phyloP scores from a whole-genome alignment of 2,797 vertebrate genomes.

The Apodemus agrarius region DNA sequence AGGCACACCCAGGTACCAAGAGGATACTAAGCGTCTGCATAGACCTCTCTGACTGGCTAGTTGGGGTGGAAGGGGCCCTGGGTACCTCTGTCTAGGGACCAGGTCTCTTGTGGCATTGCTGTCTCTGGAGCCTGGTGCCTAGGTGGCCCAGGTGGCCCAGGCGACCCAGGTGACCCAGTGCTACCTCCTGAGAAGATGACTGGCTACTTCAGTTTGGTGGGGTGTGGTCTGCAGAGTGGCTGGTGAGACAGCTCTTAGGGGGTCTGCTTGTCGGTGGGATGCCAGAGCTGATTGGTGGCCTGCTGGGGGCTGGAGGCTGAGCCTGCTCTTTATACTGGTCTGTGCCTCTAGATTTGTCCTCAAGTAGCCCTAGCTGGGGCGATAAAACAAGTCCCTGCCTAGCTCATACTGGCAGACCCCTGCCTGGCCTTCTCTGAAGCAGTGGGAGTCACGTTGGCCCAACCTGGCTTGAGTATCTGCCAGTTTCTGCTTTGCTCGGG shows the following conservation, averaged over 20 bases:
- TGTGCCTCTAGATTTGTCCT: background rate
- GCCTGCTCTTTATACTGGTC: background rate
- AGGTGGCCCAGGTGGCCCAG: background rate
- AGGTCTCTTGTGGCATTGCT: background rate
- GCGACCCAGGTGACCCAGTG: background rate
- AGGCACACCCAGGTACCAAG: fast-evolving
- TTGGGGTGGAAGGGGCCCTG: background rate
- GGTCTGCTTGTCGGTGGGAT: fast-evolving
- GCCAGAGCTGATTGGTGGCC: background rate
- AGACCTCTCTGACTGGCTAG: background rate
- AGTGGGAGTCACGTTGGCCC: background rate
- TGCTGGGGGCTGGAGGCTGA: background rate
- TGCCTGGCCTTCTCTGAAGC: background rate
- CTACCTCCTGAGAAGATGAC: background rate
- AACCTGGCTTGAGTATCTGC: background rate
- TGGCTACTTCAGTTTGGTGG: background rate
- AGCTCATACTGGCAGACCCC: background rate
- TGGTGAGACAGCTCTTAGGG: background rate
- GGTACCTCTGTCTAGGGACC: background rate
- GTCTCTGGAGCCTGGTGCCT: fast-evolving
- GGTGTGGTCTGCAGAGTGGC: background rate
- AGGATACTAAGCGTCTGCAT: too few species aligned
- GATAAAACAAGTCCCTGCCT: fast-evolving
- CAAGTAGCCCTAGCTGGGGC: background rate
- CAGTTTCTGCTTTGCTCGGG: background rate